A percentile compares a stretch with the other conserved stretches of the same genome.
Conservation (phyloP, 1,140 invertebrate species). For the Eumeta japonica region DNA sequence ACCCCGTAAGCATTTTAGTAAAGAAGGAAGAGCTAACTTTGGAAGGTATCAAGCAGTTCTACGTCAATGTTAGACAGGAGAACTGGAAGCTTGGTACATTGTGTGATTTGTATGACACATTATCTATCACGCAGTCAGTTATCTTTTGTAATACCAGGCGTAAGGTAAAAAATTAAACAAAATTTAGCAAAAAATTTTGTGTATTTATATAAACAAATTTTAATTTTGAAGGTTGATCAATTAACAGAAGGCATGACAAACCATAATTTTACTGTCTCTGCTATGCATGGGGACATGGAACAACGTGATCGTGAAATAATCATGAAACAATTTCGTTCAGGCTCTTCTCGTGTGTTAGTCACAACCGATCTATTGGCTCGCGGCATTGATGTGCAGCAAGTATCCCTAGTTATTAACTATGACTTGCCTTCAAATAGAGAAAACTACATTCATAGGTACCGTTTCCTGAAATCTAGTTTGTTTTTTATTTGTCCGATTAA, state of each 20-base stretch:
- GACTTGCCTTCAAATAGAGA: conserved; percentile 97
- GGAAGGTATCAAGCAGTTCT: conserved; percentile 99
- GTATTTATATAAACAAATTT: no score
- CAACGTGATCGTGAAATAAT: conserved; percentile 96
- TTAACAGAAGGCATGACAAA: conserved; percentile 93
- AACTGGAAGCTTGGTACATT: conserved; percentile 98
- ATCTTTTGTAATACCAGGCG: conserved; percentile 99
- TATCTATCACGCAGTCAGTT: conserved; percentile 98
- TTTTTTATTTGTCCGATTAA: no score
- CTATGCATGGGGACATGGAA: conserved; percentile 99
- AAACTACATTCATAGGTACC: conserved; percentile 97
- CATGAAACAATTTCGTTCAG: conserved; percentile 97
- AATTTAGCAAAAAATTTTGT: no score
- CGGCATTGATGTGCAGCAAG: conserved; percentile 98
- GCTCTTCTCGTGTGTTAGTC: conserved; percentile 94
- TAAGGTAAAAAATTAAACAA: no score
- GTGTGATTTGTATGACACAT: conserved; percentile 95
- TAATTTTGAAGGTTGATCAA: conserved; percentile 74
- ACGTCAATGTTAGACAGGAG: conserved; percentile 91
- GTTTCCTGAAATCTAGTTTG: no score
- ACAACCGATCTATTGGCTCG: conserved; percentile 96
- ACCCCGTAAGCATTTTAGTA: conserved; percentile 93
- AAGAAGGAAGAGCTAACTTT: conserved; percentile 97
- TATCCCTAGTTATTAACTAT: conserved; percentile 98
- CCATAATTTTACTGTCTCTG: conserved; percentile 97